Base-by-base conservation (phyloP, 2,888 invertebrate genomes). In the Morpho helenor region DNA sequence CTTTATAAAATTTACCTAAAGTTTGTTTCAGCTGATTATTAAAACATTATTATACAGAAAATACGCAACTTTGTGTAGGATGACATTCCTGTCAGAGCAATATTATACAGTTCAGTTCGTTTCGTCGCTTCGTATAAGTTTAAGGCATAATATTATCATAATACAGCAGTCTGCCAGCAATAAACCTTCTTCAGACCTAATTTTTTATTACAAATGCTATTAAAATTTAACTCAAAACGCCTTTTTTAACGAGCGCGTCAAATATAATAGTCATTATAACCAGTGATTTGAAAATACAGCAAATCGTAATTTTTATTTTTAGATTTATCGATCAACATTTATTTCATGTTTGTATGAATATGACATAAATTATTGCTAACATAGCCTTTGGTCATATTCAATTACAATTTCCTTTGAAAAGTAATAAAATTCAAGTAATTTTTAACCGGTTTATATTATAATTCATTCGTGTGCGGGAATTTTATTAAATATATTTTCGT, bases 81-180 rank as follows among this genome's bases (percentile, higher is more conserved):
- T 42, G 49, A 44, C 16, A n/a, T 9, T 40, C 48, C 51, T 56
- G 56, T 49, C 59, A 49, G 16, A 52, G 48, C 45, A 50, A 64
- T 62, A 64, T 31, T 59, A 61, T 65, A 54, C 60, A 56, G 62
- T 57, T 56, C 48, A 55, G 43, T 59, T 59, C 52, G 51, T n/a
- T 46, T 58, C 56, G 59, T 62, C 64, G 52, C 59, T 48, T 49
- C 49, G 57, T 46, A 55, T 57, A 53, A 57, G 57, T 49, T 52
- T 52, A 47, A 57, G 57, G 55, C 50, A 42, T 42, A 47, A 23
- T 52, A 9, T 47, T 31, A 54, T 54, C n/a, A 53, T 48, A 48
- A 42, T 42, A 23, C 42, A 16, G 41, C 48, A 47, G 22, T 47
- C 8, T 54, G 48, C 40, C 47, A 48, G 23, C 40, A 49, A 57